phyloP scores from a whole-genome alignment of 2,888 invertebrate species.

The Campaea margaritaria region DNA sequence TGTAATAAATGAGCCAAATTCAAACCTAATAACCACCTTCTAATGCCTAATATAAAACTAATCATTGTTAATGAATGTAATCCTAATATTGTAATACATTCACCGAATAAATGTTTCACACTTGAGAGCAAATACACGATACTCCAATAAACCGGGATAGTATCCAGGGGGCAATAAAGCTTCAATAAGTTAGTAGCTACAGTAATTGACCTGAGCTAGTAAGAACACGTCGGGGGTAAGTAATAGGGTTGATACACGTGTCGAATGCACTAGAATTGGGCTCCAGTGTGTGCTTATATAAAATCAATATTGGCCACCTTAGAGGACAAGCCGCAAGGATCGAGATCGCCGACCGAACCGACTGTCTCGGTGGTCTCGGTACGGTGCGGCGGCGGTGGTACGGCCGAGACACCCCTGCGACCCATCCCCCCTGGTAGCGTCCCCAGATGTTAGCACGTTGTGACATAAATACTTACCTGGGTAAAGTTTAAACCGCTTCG shows the following conservation, averaged over 20 bases:
- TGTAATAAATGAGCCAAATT: constrained; percentile 1
- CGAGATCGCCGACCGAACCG: constrained; percentile 58
- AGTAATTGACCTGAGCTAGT: constrained; percentile 34
- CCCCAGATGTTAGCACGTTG: constrained; percentile 72
- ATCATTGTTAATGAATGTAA: constrained; percentile 9
- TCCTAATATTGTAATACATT: constrained; percentile 2
- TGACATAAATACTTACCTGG: constrained; percentile 77
- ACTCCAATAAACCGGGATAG: constrained; percentile 26
- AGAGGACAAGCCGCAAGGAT: constrained; percentile 59
- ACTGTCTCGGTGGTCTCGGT: constrained; percentile 14
- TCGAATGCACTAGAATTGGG: constrained; percentile 47
- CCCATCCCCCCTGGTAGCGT: constrained; percentile 64
- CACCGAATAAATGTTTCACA: constrained; percentile 24
- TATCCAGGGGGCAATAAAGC: constrained; percentile 33
- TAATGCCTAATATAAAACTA: constrained; percentile 7
- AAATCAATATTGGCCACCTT: constrained; percentile 68
- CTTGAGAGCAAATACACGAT: constrained; percentile 25
- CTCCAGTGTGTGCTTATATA: constrained; percentile 50
- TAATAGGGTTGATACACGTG: constrained; percentile 36
- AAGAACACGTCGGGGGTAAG: constrained; percentile 34
- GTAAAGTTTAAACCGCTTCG: constrained; percentile 71
- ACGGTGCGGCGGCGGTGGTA: constrained; percentile 44
- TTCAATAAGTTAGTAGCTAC: constrained; percentile 36
- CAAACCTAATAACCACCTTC: background rate
- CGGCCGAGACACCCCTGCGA: constrained; percentile 64